Base-by-base conservation (phyloP, 2,113 vertebrate genomes). In the Neomonachus schauinslandi region DNA sequence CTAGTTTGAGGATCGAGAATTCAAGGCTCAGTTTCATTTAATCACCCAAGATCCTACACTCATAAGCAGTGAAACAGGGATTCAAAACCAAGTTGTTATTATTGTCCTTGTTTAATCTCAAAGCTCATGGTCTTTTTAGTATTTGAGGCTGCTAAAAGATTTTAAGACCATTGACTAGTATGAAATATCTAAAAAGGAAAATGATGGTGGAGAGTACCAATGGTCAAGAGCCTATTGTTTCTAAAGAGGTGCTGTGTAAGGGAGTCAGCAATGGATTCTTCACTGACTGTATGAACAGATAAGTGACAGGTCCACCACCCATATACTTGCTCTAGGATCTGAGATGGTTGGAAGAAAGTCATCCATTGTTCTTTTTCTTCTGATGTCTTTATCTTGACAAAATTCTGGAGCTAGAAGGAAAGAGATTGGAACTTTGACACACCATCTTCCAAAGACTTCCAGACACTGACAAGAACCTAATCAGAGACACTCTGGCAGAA, bases 181-280 rank as follows among this genome's bases (percentile, higher is more conserved):
- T 81, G 31, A 94, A 82, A 92, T 22, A 91, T 46, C 36, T 57
- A 46, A 55, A 42, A 33, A 65, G 26, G 36, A 95, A 96, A 93
- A 86, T 0, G 11, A 53, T 18, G 31, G 46, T 7, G 8, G 6
- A 77, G 7, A 59, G 5, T 67, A 53, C 26, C 46, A 49, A 39
- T 5, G 51, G 12, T 65, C 19, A 65, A 59, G 63, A 80, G 9
- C 53, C 46, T 72, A 59, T 33, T 46, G 15, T 71, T 39, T 92
- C 36, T 89, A 71, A 51, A 1, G 7, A 77, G 22, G 10, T 72
- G 14, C 28, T 71, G 11, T 12, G 21, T 31, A 33, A 83, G 22
- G 67, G 57, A 61, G 61, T n/a, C 59, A 79, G 36, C 36, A 49
- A 65, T 11, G 39, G 22, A 5, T 51, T 26, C 28, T 89, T 42